Evolutionary conservation across 2,888 invertebrate genomes (phyloP).

Genomic region (Drosophila nr. medialis): DNA sequence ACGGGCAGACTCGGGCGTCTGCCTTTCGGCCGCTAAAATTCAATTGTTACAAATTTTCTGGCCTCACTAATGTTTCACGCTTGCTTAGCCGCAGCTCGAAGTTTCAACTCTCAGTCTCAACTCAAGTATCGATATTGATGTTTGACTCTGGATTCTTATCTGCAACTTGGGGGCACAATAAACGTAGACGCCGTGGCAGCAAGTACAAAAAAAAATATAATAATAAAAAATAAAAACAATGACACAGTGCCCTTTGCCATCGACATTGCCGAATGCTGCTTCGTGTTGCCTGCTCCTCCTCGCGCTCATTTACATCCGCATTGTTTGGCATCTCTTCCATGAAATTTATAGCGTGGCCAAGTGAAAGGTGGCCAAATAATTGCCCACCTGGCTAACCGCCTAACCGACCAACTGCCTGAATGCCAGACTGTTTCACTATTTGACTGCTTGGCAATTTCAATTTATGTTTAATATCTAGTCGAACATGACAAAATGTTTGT

Average conservation of each 20-base stretch:
- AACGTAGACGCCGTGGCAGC: slow-evolving; percentile 43
- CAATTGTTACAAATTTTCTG: slow-evolving; percentile 78
- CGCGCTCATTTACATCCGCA: slow-evolving; percentile 76
- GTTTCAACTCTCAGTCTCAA: neutral
- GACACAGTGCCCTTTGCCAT: slow-evolving; percentile 79
- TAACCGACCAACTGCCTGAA: neutral
- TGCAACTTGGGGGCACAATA: slow-evolving; percentile 43
- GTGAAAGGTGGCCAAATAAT: slow-evolving; percentile 60
- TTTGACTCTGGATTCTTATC: slow-evolving; percentile 33
- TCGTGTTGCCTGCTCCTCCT: slow-evolving; percentile 7
- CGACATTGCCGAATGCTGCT: slow-evolving; percentile 36
- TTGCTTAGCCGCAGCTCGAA: slow-evolving; percentile 53
- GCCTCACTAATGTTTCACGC: slow-evolving; percentile 76
- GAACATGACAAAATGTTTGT: slow-evolving; percentile 38
- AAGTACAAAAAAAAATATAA: neutral
- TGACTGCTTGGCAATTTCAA: slow-evolving; percentile 43
- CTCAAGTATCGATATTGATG: slow-evolving; percentile 45
- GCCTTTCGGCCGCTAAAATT: slow-evolving; percentile 65
- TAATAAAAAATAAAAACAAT: slow-evolving; percentile 48
- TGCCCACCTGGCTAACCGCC: slow-evolving; percentile 2
- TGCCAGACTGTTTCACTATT: neutral
- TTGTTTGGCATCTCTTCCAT: slow-evolving; percentile 65
- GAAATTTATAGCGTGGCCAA: slow-evolving; percentile 60
- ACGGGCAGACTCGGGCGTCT: neutral
- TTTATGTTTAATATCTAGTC: slow-evolving; percentile 52